Evolutionary conservation across 2,113 vertebrate genomes (phyloP).

Genomic region (Hirundichthys speculiger): DNA sequence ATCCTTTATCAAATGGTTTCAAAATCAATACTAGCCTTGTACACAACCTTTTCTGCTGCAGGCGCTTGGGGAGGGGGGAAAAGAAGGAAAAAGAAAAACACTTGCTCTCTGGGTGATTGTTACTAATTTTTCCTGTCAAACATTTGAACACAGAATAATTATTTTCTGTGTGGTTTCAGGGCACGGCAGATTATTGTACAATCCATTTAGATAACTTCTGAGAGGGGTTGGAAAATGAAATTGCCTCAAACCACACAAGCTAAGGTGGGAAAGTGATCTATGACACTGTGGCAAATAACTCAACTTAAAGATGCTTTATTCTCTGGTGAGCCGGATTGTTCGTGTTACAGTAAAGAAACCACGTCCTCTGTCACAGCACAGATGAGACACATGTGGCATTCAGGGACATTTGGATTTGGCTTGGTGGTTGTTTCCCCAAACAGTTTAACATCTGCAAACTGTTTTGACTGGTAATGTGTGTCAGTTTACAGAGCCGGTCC

Average conservation of each 20-base stretch:
- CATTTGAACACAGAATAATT: slow-evolving; percentile 90
- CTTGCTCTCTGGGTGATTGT: slow-evolving; percentile 84
- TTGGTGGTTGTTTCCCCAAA: neutral
- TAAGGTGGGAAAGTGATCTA: slow-evolving; percentile 69
- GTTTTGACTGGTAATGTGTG: neutral
- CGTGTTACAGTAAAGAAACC: slow-evolving; percentile 29
- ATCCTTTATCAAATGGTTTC: slow-evolving; percentile 93
- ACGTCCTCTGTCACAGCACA: slow-evolving; percentile 25
- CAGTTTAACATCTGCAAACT: neutral
- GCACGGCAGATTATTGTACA: slow-evolving; percentile 83
- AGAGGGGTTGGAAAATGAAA: slow-evolving; percentile 77
- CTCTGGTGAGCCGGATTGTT: slow-evolving; percentile 42
- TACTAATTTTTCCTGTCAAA: slow-evolving; percentile 91
- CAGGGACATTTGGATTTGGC: slow-evolving; percentile 36
- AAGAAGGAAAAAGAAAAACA: slow-evolving; percentile 80
- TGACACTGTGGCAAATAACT: slow-evolving; percentile 68
- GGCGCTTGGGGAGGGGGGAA: slow-evolving; percentile 67
- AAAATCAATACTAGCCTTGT: slow-evolving; percentile 94
- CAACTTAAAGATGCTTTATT: slow-evolving; percentile 67
- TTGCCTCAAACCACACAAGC: slow-evolving; percentile 77
- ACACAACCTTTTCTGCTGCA: slow-evolving; percentile 85
- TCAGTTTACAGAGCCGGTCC: neutral
- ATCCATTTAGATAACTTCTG: slow-evolving; percentile 82
- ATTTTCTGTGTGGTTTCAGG: slow-evolving; percentile 81
- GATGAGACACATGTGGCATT: slow-evolving; percentile 1